Conservation (phyloP, 2,113 vertebrate genomes). For the Microtus ochrogaster region DNA sequence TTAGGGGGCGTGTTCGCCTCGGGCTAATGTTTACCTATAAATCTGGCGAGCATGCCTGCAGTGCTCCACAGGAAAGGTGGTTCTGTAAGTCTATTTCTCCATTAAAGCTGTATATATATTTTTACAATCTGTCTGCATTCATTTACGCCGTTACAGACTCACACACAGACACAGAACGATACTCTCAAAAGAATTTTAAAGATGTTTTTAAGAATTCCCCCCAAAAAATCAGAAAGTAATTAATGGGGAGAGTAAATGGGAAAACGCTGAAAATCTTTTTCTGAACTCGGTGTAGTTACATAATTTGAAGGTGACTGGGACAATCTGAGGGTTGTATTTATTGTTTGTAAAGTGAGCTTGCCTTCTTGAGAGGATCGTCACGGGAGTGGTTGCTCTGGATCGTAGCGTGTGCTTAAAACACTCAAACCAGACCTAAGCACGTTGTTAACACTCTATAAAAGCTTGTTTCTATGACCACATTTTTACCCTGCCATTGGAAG, state of each 20-base stretch:
- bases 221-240: constrained; percentile 3
- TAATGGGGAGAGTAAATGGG: not conserved
- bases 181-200: not conserved
- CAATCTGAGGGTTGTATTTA: not conserved
- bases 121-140: too few species aligned
- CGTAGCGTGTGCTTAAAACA: not conserved
- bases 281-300: not conserved
- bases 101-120: too few species aligned
- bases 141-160: too few species aligned
- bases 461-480: not conserved
- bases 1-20: too few species aligned
- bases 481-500: constrained; percentile 1
- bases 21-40: too few species aligned
- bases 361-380: not conserved
- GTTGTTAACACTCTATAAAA: not conserved
- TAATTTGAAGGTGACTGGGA: not conserved
- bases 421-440: not conserved
- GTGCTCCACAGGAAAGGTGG: too few species aligned
- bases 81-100: too few species aligned
- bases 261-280: not conserved
- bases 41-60: too few species aligned
- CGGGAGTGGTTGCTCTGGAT: not conserved
- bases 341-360: not conserved
- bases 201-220: not conserved
- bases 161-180: not conserved